Base-by-base conservation (phyloP, 2,888 invertebrate genomes). In the Tetragonula carbonaria region DNA sequence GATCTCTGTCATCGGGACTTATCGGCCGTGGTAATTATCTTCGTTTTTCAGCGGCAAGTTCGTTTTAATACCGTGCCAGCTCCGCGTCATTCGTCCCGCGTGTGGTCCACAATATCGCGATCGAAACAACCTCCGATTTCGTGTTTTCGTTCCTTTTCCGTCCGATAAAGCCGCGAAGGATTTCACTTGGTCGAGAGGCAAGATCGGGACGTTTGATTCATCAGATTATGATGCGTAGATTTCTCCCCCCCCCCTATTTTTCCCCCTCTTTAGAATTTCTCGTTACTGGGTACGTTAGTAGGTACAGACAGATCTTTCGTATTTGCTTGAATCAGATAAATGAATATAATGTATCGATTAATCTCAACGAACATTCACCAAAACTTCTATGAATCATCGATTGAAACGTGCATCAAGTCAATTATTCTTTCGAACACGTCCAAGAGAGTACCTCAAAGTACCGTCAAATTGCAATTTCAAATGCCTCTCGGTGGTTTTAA, bases 1-100 rank as follows among this genome's bases (percentile, higher is more conserved):
- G 81, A 79, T 73, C 80, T 77, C 72, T 66, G 84, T 74, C 86
- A 79, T 74, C 86, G 77, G 23, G 77, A 78, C 57, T 57, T 78
- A 78, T 88, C 75, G 74, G 72, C 57, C n/a, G 51, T 65, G 62
- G 67, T 84, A 84, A 84, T 84, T 78, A 84, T 84, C 84, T 84
- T 84, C 78, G 73, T 84, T 84, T 84, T 84, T 78, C 71, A 74
- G 50, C 33, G 18, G 59, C 51, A 18, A 65, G 59, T 65, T 72
- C 82, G 72, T 73, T 84, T 83, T 74, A 70, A 78, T 84, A 73
- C 62, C 4, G 38, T 38, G 45, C 45, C 23, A 16, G 4, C 51
- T 45, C 28, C 23, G n/a, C 18, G 45, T 71, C 66, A 50, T 38
- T 55, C 67, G n/a, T 62, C 57, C 45, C 79, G 63, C 78, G 76